Conservation (phyloP, 2,888 invertebrate species). For the Nymphalis c-album region DNA sequence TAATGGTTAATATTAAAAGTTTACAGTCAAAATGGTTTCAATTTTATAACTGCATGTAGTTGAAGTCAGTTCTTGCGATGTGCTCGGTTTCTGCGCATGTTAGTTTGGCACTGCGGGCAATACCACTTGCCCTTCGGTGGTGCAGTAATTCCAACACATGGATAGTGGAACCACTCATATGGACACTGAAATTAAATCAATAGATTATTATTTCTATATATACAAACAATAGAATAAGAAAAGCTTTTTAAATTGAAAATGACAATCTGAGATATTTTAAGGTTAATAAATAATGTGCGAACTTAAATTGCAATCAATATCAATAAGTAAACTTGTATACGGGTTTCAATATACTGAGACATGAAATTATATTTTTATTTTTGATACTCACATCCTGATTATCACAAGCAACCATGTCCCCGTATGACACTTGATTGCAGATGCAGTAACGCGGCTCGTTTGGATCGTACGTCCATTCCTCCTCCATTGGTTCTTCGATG, state of each 20-base stretch:
- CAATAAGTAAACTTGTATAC: not conserved
- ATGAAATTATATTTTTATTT: not conserved
- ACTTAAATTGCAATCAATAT: no score
- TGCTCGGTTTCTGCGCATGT: conserved; percentile 90
- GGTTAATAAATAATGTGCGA: no score
- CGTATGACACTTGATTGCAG: conserved; percentile 98
- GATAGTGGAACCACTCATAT: conserved; percentile 99
- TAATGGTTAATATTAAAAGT: no score
- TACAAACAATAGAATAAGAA: no score
- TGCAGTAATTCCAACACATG: conserved; percentile 97
- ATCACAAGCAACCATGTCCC: conserved; percentile 99
- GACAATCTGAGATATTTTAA: no score
- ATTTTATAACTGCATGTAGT: not conserved
- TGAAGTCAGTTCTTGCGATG: conserved; percentile 86
- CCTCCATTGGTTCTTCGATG: conserved; percentile 80
- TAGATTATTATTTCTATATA: no score
- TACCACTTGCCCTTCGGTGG: conserved; percentile 99
- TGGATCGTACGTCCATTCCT: conserved; percentile 96
- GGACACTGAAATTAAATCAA: conserved; percentile 87
- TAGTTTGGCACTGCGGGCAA: conserved; percentile 96
- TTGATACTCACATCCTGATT: conserved; percentile 91
- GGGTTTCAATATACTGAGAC: not conserved
- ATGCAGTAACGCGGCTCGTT: conserved; percentile 97
- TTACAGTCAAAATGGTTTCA: no score
- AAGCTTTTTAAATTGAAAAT: no score